Evolutionary conservation across 1,140 invertebrate genomes (phyloP).

Genomic region (Sitodiplosis mosellana): DNA sequence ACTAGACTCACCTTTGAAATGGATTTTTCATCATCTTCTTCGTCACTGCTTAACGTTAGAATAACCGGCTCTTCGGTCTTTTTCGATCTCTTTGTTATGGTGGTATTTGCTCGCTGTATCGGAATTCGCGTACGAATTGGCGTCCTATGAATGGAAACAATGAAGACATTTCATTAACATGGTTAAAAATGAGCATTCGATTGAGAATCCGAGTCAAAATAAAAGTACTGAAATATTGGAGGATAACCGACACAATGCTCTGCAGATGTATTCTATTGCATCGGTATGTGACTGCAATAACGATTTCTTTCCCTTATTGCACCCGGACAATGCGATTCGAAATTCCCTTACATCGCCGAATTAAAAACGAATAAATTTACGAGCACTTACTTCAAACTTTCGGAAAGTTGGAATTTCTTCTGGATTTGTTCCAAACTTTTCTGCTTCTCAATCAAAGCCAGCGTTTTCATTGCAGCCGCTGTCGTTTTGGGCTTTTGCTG

Average conservation of each 20-base stretch:
- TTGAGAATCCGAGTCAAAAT: background rate
- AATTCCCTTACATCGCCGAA: too few relatives aligned
- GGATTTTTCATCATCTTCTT: slow-evolving; percentile 25
- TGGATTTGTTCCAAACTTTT: slow-evolving; percentile 4
- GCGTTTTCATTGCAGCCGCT: slow-evolving; percentile 5
- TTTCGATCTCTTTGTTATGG: too few relatives aligned
- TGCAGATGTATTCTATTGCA: background rate
- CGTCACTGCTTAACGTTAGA: slow-evolving; percentile 41
- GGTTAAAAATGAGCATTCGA: background rate
- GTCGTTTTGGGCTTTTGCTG: slow-evolving; percentile 23
- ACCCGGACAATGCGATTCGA: too few relatives aligned
- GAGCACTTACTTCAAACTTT: background rate
- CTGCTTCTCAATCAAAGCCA: slow-evolving; percentile 6
- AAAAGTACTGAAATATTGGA: background rate
- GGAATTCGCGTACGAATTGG: background rate
- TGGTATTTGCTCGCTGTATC: background rate
- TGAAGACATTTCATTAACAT: background rate
- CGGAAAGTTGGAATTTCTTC: slow-evolving; percentile 5
- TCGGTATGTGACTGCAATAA: background rate
- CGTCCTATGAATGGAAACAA: background rate
- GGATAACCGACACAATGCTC: background rate
- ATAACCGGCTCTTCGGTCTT: slow-evolving; percentile 33
- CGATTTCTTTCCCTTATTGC: background rate
- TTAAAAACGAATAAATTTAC: too few relatives aligned
- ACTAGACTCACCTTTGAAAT: too few relatives aligned